phyloP scores from a whole-genome alignment of 2,888 invertebrate genomes.

The Alcis repandata region DNA sequence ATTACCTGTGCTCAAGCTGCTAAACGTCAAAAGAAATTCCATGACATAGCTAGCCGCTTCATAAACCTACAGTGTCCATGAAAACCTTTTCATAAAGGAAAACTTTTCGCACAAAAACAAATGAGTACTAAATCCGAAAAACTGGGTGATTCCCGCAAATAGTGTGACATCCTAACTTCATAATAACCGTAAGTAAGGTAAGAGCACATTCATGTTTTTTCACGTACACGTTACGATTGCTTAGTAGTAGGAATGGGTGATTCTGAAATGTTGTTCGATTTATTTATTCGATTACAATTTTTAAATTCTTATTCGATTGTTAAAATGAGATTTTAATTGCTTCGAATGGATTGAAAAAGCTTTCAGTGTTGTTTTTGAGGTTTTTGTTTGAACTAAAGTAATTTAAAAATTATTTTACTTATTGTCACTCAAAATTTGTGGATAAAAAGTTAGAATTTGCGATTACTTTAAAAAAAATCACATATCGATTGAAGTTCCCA shows the following conservation, averaged over 20 bases:
- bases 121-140: constrained; percentile 13
- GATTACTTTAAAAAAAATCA: no score
- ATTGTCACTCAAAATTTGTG: no score
- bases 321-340: no score
- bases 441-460: no score
- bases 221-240: constrained; percentile 31
- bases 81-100: constrained; percentile 17
- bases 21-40: neutral
- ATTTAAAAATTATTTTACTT: no score
- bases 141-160: constrained; percentile 19
- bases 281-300: constrained; percentile 1
- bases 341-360: no score
- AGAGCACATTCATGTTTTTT: constrained; percentile 38
- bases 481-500: no score
- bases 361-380: no score
- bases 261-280: neutral
- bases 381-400: no score
- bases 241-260: constrained; percentile 1
- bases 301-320: neutral
- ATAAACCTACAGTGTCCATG: constrained; percentile 6
- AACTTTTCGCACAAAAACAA: constrained; percentile 26
- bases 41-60: constrained; percentile 8
- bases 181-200: constrained; percentile 34
- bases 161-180: constrained; percentile 36
- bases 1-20: neutral